A percentile compares a stretch with the other conserved stretches of the same genome.
Conservation (phyloP, 2,797 vertebrate species). For the Moxostoma hubbsi region DNA sequence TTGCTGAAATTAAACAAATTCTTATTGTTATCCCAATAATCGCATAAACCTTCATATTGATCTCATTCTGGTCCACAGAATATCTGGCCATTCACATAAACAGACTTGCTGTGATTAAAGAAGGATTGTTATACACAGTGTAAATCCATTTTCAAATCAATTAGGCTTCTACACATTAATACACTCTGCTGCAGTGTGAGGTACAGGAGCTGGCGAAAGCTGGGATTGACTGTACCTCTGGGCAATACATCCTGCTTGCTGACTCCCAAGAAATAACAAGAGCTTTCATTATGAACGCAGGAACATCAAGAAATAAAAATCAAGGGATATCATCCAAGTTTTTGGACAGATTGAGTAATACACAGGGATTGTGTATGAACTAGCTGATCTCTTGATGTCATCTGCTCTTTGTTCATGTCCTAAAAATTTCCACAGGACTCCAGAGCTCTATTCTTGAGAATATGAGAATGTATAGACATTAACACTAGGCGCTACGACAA, state of each 20-base stretch:
- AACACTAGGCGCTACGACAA: too few relatives aligned
- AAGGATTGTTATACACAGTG: neutral
- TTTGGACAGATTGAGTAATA: neutral
- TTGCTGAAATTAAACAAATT: too few relatives aligned
- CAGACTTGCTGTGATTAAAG: neutral
- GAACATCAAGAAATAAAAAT: neutral
- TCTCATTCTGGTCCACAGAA: neutral
- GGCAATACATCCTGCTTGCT: too few relatives aligned
- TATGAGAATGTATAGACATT: neutral
- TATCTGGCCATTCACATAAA: neutral
- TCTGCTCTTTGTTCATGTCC: constrained; percentile 10
- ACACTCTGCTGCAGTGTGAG: constrained; percentile 8
- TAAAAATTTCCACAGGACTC: constrained; percentile 15
- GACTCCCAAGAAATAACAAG: too few relatives aligned
- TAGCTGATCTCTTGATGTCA: neutral
- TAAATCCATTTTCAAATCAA: constrained; percentile 20
- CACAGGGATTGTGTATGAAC: constrained; percentile 19
- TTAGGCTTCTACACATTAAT: constrained; percentile 5
- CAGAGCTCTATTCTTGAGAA: neutral
- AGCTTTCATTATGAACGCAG: neutral
- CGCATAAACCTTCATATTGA: too few relatives aligned
- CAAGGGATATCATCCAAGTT: constrained; percentile 7
- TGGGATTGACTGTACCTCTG: too few relatives aligned
- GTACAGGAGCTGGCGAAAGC: neutral
- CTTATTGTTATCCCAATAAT: too few relatives aligned